These are phyloP conservation scores for Geophilus truncorum DNA, from an alignment of 2,888 invertebrate species.

Conservation along the genomic window DNA sequence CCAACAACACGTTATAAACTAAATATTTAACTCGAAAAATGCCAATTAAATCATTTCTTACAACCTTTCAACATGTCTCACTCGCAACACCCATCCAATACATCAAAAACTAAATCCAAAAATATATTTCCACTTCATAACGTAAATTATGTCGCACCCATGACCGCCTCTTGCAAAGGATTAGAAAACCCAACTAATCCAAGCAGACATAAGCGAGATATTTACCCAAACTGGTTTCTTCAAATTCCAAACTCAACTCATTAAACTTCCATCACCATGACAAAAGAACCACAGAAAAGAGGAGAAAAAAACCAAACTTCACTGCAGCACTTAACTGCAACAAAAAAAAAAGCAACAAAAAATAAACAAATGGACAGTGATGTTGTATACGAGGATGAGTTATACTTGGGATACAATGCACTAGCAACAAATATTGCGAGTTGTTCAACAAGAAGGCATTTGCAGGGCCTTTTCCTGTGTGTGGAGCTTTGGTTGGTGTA, in stretches of 20 bases:
- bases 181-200: not conserved
- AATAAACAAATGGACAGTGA: not conserved
- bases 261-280: not conserved
- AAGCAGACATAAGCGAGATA: not conserved
- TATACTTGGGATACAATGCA: not conserved
- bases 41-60: no score
- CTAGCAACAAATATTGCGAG: not conserved
- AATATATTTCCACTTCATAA: not conserved
- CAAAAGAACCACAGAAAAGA: not conserved
- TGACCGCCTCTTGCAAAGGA: not conserved
- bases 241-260: not conserved
- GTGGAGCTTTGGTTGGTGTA: conserved; percentile 4
- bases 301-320: not conserved
- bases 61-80: no score
- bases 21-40: no score
- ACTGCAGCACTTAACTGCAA: no score
- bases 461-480: not conserved
- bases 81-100: not conserved
- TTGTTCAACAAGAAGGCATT: conserved; percentile 20
- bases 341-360: not conserved
- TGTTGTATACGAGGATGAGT: not conserved
- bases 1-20: no score
- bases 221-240: not conserved
- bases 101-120: not conserved
- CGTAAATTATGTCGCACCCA: not conserved